Evolutionary conservation across 2,797 vertebrate species (phyloP).

Genomic region (Astyanax mexicanus): DNA sequence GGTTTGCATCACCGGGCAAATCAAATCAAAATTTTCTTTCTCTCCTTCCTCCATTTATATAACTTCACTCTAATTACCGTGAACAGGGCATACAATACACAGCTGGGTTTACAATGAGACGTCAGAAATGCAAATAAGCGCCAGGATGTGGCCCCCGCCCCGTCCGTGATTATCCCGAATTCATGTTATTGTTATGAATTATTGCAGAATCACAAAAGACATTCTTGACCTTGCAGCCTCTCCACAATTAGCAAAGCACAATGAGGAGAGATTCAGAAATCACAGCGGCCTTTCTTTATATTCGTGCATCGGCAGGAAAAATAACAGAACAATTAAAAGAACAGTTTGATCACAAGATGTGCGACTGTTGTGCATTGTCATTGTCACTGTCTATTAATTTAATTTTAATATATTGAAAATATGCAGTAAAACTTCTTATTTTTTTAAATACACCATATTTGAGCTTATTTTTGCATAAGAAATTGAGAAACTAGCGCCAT

Average conservation of each 20-base stretch:
- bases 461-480: no score
- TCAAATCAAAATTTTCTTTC: slow-evolving; percentile 53
- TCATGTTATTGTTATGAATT: slow-evolving; percentile 36
- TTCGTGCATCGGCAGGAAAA: not conserved
- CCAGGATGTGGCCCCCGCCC: slow-evolving; percentile 16
- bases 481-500: no score
- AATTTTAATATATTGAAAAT: no score
- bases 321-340: no score
- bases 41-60: slow-evolving; percentile 44
- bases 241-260: slow-evolving; percentile 16
- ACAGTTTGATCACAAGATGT: no score
- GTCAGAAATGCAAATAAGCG: slow-evolving; percentile 47
- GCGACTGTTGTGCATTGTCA: no score
- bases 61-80: slow-evolving; percentile 54
- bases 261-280: not conserved
- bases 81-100: slow-evolving; percentile 43
- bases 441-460: no score
- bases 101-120: slow-evolving; percentile 48
- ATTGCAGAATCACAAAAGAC: slow-evolving; percentile 28
- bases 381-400: no score
- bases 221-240: not conserved
- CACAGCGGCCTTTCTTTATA: not conserved
- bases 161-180: slow-evolving; percentile 24
- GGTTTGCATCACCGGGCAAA: slow-evolving; percentile 76
- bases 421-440: no score